Percentiles rank a stretch among this genome's conserved stretches.
Evolutionary conservation across 2,797 vertebrate species (phyloP).

Genomic region (Premnoplex brunnescens): DNA sequence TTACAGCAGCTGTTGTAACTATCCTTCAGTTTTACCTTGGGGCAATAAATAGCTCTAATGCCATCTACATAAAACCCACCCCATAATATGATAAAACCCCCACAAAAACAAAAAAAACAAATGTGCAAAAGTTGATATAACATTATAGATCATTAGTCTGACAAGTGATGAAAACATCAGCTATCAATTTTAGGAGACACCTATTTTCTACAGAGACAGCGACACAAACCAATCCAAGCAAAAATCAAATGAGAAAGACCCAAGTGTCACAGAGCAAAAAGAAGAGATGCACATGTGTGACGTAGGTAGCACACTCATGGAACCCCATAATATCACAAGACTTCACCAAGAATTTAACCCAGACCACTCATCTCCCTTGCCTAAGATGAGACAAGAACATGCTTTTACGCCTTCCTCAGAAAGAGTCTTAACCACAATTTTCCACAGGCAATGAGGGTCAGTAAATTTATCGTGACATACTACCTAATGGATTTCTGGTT

Average conservation of each 20-base stretch:
- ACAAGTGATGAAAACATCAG: background rate
- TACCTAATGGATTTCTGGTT: background rate
- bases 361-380: background rate
- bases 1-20: background rate
- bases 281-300: accelerated
- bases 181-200: background rate
- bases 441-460: background rate
- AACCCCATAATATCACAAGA: background rate
- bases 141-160: background rate
- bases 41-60: background rate
- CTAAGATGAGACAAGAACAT: background rate
- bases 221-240: background rate
- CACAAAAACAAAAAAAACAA: background rate
- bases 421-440: background rate
- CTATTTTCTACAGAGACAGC: background rate
- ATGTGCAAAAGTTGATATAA: background rate
- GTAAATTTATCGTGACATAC: background rate
- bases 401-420: background rate
- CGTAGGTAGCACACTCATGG: background rate
- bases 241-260: background rate
- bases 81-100: background rate
- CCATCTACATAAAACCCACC: background rate
- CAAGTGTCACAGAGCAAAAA: background rate
- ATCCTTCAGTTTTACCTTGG: background rate
- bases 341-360: background rate